Evolutionary conservation across 1,140 invertebrate genomes (phyloP), one percentile per base, ranked within the genome.

Genomic region (Ylistrum balloti): DNA sequence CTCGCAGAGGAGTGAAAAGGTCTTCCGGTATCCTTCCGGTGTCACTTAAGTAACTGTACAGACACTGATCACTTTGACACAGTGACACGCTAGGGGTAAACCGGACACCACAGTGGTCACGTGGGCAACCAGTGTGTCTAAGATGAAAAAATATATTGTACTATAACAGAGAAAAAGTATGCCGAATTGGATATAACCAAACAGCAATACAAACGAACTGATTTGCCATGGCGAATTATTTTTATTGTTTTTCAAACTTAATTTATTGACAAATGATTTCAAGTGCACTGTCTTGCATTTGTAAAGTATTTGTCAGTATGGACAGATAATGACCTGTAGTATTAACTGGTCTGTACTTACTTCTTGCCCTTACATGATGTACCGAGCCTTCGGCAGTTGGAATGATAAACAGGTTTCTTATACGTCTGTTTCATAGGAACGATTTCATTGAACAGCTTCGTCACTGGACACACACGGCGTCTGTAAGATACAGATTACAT

Each of bases 391-490:
- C n/a, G 22, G 11, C 56, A 74, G n/a, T 74, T 74, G 56, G 56
- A 74, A 74, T 74, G 56, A 28, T 28, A 74, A 5, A 74, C 56
- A 22, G 87, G 87, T 38, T 32, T 34, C 28, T 20, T 45, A 28
- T 88, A 88, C 2, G 87, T 88, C 38, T 88, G 87, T 15, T 88
- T 88, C 87, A 88, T 88, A 3, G 87, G 87, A 88, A 88, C 87
- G 32, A 88, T 88, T 45, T 88, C 35, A 34, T 41, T 33, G 33
- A 45, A 33, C 87, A 33, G 33, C 32, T 45, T 35, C 13, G 87
- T 41, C 9, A 33, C 15, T 2, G 87, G 38, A 33, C 87, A 88
- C 17, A 88, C 17, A 33, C 87, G 33, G 28, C 87, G 33, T 41
- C 87, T 88, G 38, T 17, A 45, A 45, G 32, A 88, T 33, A 0